Evolutionary conservation across 2,888 invertebrate genomes (phyloP), one percentile per base, ranked within the genome.

Genomic region (Zootermopsis nevadensis): DNA sequence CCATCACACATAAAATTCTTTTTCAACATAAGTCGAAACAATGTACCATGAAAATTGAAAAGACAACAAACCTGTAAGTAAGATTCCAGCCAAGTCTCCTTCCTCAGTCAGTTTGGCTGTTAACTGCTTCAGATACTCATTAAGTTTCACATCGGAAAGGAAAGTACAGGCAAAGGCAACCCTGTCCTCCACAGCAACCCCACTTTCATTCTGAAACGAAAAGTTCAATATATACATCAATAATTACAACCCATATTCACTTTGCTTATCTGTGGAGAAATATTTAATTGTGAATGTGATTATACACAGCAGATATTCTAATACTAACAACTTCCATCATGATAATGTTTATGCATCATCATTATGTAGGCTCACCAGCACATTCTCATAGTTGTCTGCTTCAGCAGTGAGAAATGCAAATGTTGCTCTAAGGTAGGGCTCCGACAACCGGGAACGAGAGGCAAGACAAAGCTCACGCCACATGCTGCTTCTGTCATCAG

Each of bases 141-240:
- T 91, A 85, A 98, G 91, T 89, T 95, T 93, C 30, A 90, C 90
- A 90, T 98, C 98, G 0, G 96, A 93, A 38, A 98, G 91, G 91
- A 94, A 98, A 88, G 94, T 94, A 88, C 96, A 95, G 31, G 97
- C 97, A 90, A 98, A 97, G n/a, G 97, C 97, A 81, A 98, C 94
- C 87, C 96, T 92, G 90, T 98, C 98, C 86, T 95, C 95, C 15
- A 98, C 93, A 0, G 95, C 94, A 90, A 98, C 94, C 76, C 94
- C 96, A 69, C 92, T 93, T 89, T 98, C 98, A 87, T 94, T 94
- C 95, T 97, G 88, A 90, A 89, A 86, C 22, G 27, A 42, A 22
- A 48, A 31, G 53, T 48, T 27, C 8, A 15, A 48, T 3, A 48
- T 19, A 48, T 19, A 48, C 48, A 48, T n/a, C n/a, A n/a, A n/a